Evolutionary conservation across 2,888 invertebrate genomes (phyloP).

Genomic region (Rhyacophila evoluta): DNA sequence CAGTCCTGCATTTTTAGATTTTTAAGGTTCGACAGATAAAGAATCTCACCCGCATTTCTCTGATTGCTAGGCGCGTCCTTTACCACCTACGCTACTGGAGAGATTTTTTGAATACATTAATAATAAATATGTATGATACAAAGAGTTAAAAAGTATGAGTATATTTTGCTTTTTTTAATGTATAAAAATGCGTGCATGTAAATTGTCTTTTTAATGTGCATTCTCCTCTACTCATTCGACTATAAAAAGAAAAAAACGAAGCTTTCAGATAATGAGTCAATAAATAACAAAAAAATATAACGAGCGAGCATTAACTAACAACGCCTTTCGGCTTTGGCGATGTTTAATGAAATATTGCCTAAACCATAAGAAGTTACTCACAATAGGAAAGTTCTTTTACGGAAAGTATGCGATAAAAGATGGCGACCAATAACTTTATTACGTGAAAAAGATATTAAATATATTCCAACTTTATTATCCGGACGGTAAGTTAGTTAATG

Average conservation of each 20-base stretch:
- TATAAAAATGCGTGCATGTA: too few relatives aligned
- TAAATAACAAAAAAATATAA: constrained; percentile 21
- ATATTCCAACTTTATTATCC: constrained; percentile 7
- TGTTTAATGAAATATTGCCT: constrained; percentile 18
- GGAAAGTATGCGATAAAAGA: constrained; percentile 17
- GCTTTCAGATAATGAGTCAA: constrained; percentile 14
- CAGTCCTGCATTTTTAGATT: too few relatives aligned
- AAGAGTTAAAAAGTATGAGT: too few relatives aligned
- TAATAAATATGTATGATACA: too few relatives aligned
- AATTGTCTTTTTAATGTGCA: too few relatives aligned
- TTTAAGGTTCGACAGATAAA: too few relatives aligned
- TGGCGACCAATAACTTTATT: constrained; percentile 4
- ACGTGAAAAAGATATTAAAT: constrained; percentile 22
- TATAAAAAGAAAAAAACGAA: constrained; percentile 12
- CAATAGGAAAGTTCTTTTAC: not conserved
- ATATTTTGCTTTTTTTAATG: too few relatives aligned
- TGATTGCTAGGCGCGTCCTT: too few relatives aligned
- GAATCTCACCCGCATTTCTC: too few relatives aligned
- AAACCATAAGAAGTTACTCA: not conserved
- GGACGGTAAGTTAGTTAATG: constrained; percentile 2
- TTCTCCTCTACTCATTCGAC: not conserved
- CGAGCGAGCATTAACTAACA: constrained; percentile 9
- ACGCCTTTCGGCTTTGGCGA: constrained; percentile 19
- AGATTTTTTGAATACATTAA: too few relatives aligned
- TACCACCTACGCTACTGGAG: too few relatives aligned